These are phyloP conservation scores for Electrophaes corylata DNA, from an alignment of 2,888 invertebrate genomes.

Conservation along the genomic window DNA sequence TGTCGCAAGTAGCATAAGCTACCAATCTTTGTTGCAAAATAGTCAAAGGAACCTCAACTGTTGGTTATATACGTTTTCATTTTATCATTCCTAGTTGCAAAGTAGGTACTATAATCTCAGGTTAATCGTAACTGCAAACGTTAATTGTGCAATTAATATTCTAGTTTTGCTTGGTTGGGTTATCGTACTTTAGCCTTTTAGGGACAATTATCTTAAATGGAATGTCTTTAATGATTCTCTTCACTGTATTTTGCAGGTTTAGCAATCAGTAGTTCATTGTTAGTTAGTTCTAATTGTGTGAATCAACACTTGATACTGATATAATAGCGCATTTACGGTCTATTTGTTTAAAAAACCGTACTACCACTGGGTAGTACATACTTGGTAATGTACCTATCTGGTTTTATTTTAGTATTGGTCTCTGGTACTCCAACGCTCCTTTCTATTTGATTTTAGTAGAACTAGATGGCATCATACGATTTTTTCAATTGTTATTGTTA, in stretches of 20 bases:
- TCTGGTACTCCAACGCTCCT: no score
- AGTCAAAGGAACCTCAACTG: not conserved
- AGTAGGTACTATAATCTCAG: not conserved
- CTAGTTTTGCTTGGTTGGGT: slow-evolving; percentile 3
- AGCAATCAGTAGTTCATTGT: not conserved
- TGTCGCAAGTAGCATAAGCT: no score
- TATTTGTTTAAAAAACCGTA: no score
- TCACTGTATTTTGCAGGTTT: not conserved
- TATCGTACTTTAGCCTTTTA: slow-evolving; percentile 12
- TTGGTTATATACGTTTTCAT: not conserved
- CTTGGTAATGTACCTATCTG: no score
- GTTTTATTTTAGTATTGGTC: no score
- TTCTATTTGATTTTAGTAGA: no score
- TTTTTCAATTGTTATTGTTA: no score
- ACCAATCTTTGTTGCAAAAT: no score
- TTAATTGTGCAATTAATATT: slow-evolving; percentile 15
- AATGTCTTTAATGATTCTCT: slow-evolving; percentile 5
- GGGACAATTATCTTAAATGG: slow-evolving; percentile 12
- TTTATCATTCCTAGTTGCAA: not conserved
- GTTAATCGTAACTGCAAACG: slow-evolving; percentile 8
- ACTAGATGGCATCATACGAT: no score
- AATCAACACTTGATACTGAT: not conserved
- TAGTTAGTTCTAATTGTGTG: not conserved
- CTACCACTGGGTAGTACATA: no score
- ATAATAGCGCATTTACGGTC: no score